Conservation (phyloP, 2,113 vertebrate species). For the Camelus bactrianus region DNA sequence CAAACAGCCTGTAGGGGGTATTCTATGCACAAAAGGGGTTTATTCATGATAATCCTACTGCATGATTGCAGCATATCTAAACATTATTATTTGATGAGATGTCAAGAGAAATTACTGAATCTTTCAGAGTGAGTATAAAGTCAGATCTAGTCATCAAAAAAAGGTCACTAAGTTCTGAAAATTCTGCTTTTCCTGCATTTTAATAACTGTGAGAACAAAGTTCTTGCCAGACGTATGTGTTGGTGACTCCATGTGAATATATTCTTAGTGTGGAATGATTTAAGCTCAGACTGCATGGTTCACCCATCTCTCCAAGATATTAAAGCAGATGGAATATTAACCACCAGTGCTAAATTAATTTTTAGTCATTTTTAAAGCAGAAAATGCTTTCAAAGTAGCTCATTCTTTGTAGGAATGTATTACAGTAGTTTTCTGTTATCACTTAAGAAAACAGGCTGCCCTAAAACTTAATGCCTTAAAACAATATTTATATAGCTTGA, state of each 20-base stretch:
- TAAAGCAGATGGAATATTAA: not conserved
- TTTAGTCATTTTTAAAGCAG: not conserved
- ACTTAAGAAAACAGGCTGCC: slow-evolving; percentile 14
- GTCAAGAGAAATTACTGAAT: slow-evolving; percentile 29
- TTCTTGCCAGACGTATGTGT: slow-evolving; percentile 18
- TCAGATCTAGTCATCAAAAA: slow-evolving; percentile 11
- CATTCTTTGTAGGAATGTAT: slow-evolving; percentile 21
- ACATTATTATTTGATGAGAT: slow-evolving; percentile 23
- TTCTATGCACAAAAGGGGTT: not conserved
- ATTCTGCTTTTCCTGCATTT: slow-evolving; percentile 31
- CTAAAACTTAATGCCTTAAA: not conserved
- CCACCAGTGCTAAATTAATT: not conserved
- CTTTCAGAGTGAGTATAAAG: not conserved
- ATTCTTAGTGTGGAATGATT: not conserved
- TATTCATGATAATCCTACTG: not conserved
- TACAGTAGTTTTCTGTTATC: not conserved
- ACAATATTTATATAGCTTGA: not conserved
- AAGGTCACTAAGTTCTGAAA: slow-evolving; percentile 16
- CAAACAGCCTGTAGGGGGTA: not conserved
- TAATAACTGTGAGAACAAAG: not conserved
- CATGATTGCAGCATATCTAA: slow-evolving; percentile 16
- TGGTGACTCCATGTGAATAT: not conserved
- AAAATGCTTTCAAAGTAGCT: slow-evolving; percentile 28
- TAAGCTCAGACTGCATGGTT: not conserved
- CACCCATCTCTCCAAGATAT: not conserved